Evolutionary conservation across 2,888 invertebrate species (phyloP).

Genomic region (Cordylochernes scorpioides): DNA sequence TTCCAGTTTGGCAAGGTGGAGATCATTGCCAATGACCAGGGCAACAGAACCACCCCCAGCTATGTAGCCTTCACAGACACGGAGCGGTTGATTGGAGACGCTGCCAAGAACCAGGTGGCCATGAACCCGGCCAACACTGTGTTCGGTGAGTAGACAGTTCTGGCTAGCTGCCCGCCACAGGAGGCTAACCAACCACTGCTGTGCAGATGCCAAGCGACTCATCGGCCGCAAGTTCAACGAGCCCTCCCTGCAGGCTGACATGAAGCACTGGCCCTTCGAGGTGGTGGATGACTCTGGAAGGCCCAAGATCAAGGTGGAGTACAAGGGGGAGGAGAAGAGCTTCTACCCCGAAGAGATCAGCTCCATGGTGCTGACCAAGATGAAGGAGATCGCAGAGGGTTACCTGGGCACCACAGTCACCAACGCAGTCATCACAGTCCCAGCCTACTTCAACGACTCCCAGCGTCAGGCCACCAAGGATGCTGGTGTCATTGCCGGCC

Average conservation of each 20-base stretch:
- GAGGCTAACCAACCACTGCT: background rate
- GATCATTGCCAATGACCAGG: slow-evolving; percentile 55
- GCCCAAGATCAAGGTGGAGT: slow-evolving; percentile 12
- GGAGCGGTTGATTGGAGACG: slow-evolving; percentile 56
- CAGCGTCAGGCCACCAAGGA: slow-evolving; percentile 22
- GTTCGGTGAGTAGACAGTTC: slow-evolving; percentile 25
- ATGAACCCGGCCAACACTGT: slow-evolving; percentile 50
- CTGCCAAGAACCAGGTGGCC: slow-evolving; percentile 50
- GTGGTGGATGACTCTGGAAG: slow-evolving; percentile 39
- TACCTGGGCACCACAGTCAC: slow-evolving; percentile 11
- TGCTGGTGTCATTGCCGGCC: slow-evolving; percentile 20
- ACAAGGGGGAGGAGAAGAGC: slow-evolving; percentile 23
- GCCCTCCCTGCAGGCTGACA: slow-evolving; percentile 42
- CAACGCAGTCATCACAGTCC: slow-evolving; percentile 14
- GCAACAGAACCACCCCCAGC: slow-evolving; percentile 51
- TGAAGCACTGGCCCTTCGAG: slow-evolving; percentile 58
- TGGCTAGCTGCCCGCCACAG: background rate
- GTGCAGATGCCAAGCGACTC: slow-evolving; percentile 39
- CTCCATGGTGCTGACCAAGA: slow-evolving; percentile 35
- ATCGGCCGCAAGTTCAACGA: slow-evolving; percentile 57
- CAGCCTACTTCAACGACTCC: slow-evolving; percentile 16
- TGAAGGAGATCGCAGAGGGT: slow-evolving; percentile 33
- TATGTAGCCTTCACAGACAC: slow-evolving; percentile 64
- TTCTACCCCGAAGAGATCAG: slow-evolving; percentile 41
- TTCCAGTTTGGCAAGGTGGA: slow-evolving; percentile 57